A percentile compares a stretch with the other conserved stretches of the same genome.
These are phyloP conservation scores for Phania funesta DNA, from an alignment of 2,888 invertebrate species.

Conservation along the genomic window DNA sequence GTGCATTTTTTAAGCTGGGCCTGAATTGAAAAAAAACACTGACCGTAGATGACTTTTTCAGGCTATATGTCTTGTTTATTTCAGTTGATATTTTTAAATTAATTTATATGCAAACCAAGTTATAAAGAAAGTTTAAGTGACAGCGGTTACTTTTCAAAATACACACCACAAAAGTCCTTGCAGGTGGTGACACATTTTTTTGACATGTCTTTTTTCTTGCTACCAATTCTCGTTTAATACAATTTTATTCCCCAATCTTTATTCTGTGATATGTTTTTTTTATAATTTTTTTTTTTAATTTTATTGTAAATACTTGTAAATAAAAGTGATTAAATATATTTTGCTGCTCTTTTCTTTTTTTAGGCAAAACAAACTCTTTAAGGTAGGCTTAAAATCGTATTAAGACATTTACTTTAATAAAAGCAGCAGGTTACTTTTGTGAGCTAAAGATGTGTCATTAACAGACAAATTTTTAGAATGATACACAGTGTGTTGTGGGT, in stretches of 20 bases:
- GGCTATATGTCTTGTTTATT: no score
- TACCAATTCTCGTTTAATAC: background rate
- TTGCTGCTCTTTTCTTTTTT: background rate
- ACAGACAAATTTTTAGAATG: background rate
- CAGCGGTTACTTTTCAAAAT: no score
- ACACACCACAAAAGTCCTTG: background rate
- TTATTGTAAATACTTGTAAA: constrained; percentile 10
- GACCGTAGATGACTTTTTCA: no score
- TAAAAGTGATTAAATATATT: constrained; percentile 40
- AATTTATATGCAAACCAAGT: no score
- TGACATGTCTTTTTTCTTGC: constrained; percentile 42
- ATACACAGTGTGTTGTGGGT: no score
- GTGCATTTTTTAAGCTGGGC: no score
- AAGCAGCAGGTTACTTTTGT: constrained; percentile 38
- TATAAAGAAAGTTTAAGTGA: no score
- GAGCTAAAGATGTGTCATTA: background rate
- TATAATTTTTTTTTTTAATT: constrained; percentile 10
- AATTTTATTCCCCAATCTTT: constrained; percentile 36
- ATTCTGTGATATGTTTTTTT: constrained; percentile 12
- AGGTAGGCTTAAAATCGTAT: background rate
- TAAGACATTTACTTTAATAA: constrained; percentile 26
- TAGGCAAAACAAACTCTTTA: background rate
- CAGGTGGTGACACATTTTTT: constrained; percentile 47
- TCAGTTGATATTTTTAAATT: no score
- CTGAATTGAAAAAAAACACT: no score